Conservation (phyloP, 2,888 invertebrate genomes). For the Tenthredo livida region DNA sequence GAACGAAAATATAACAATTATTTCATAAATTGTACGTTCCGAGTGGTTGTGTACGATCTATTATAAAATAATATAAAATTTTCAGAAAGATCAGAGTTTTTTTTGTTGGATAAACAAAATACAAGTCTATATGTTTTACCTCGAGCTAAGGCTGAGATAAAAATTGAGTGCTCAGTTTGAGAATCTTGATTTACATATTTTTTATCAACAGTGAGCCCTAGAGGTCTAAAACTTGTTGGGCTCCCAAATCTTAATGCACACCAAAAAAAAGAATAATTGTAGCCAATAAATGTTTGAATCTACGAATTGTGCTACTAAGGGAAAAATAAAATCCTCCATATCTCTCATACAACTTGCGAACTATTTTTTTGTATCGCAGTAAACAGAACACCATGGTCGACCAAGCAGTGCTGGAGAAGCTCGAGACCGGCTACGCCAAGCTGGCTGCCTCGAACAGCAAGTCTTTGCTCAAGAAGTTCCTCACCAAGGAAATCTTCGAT, state of each 20-base stretch:
- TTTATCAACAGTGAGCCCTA: background rate
- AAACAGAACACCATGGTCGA: conserved; percentile 93
- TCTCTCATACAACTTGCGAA: background rate
- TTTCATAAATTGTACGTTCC: background rate
- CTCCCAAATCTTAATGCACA: background rate
- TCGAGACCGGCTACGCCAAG: conserved; percentile 95
- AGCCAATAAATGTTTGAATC: too few relatives aligned
- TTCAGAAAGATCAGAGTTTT: background rate
- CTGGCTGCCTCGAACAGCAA: conserved; percentile 94
- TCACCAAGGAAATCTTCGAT: conserved; percentile 95
- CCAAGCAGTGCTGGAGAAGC: conserved; percentile 93
- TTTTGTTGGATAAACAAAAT: background rate
- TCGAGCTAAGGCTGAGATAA: background rate
- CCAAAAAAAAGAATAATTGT: background rate
- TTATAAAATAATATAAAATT: background rate
- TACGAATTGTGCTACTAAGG: background rate
- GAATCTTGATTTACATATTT: background rate
- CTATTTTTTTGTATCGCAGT: conserved; percentile 73
- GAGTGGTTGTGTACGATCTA: background rate
- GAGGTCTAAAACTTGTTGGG: background rate
- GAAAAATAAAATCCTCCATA: background rate
- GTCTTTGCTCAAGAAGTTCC: conserved; percentile 97
- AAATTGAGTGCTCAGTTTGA: background rate
- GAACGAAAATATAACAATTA: background rate
- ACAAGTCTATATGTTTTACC: background rate